Evolutionary conservation across 2,888 invertebrate species (phyloP).

Genomic region (Dolichomitus sp.): DNA sequence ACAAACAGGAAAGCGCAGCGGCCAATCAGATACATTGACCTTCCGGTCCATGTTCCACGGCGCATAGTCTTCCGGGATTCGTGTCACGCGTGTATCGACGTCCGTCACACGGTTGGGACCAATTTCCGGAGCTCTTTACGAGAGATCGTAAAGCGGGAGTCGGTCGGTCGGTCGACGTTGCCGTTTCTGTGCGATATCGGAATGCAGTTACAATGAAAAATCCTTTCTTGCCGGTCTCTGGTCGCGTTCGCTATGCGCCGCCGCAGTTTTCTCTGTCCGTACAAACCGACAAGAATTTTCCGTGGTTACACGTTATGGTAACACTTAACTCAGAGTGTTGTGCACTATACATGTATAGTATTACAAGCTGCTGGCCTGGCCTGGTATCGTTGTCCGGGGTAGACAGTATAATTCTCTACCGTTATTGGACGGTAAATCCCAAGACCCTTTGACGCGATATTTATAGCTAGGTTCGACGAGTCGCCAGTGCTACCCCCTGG

Average conservation of each 20-base stretch:
- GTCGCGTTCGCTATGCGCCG: conserved; percentile 4
- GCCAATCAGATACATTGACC: conserved; percentile 23
- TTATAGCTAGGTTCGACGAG: conserved; percentile 77
- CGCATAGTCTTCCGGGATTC: conserved; percentile 21
- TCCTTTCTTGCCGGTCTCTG: conserved; percentile 23
- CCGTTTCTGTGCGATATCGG: conserved; percentile 32
- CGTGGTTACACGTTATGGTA: conserved; percentile 68
- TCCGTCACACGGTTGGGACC: conserved; percentile 63
- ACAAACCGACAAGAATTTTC: conserved; percentile 11
- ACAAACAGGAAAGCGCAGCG: background rate
- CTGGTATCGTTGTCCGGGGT: conserved; percentile 75
- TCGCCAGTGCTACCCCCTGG: conserved; percentile 35
- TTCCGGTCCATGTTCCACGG: conserved; percentile 8
- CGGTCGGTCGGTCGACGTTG: conserved; percentile 26
- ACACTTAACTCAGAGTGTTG: conserved; percentile 35
- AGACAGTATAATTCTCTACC: conserved; percentile 78
- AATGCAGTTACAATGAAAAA: conserved; percentile 32
- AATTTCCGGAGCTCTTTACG: conserved; percentile 71
- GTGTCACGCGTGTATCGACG: conserved; percentile 61
- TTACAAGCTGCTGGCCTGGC: conserved; percentile 53
- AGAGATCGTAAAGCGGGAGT: conserved; percentile 70
- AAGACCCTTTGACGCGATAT: conserved; percentile 82
- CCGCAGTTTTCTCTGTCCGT: background rate
- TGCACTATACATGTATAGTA: background rate
- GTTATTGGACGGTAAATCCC: conserved; percentile 83